phyloP scores from a whole-genome alignment of 2,113 vertebrate genomes.

The Callipepla squamata region DNA sequence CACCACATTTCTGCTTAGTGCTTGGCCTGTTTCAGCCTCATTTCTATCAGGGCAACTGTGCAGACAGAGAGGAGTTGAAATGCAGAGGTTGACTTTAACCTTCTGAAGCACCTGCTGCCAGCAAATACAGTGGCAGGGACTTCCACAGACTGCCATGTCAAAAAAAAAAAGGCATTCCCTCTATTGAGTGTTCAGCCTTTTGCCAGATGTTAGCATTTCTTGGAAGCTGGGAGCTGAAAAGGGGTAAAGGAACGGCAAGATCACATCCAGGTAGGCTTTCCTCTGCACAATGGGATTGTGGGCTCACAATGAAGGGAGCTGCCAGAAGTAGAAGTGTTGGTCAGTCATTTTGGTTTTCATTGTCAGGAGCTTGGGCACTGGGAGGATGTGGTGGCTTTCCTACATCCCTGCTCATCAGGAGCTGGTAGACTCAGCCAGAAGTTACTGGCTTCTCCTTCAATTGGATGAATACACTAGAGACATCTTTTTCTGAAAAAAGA shows the following conservation, averaged over 20 bases:
- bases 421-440: background rate
- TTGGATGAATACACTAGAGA: background rate
- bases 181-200: background rate
- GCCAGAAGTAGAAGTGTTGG: background rate
- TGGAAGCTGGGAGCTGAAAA: background rate
- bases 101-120: background rate
- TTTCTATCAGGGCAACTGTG: background rate
- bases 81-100: background rate
- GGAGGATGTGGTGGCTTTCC: background rate
- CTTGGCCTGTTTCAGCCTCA: background rate
- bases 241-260: background rate
- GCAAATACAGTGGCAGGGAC: background rate
- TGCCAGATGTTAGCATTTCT: background rate
- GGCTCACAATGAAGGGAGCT: background rate
- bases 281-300: background rate
- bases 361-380: background rate
- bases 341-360: background rate
- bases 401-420: background rate
- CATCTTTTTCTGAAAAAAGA: background rate
- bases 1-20: background rate
- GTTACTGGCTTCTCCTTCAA: background rate
- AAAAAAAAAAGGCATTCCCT: background rate
- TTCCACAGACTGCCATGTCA: background rate
- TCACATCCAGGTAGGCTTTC: background rate
- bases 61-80: background rate